Percentiles rank a stretch among this genome's conserved stretches.
Conservation (phyloP, 2,888 invertebrate species). For the Drosophila gaucha region DNA sequence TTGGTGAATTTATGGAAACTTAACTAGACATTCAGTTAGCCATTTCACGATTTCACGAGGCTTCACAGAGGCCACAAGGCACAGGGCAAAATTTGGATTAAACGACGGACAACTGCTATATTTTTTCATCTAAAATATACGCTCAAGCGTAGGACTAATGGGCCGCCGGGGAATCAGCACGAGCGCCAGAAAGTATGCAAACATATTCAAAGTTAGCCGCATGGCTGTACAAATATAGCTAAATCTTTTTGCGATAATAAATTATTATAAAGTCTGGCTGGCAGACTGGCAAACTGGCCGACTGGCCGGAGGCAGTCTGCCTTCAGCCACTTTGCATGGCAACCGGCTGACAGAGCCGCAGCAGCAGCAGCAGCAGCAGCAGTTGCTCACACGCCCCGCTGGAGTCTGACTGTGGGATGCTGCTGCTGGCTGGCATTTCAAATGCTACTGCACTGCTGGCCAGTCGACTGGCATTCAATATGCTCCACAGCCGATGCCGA, state of each 20-base stretch:
- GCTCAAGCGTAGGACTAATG: conserved; percentile 76
- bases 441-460: conserved; percentile 23
- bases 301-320: conserved; percentile 19
- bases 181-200: conserved; percentile 55
- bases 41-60: conserved; percentile 11
- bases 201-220: conserved; percentile 61
- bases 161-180: conserved; percentile 66
- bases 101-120: conserved; percentile 61
- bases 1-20: background rate
- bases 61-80: conserved; percentile 32
- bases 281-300: conserved; percentile 11
- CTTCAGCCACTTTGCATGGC: conserved; percentile 62
- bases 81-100: conserved; percentile 44
- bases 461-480: conserved; percentile 61
- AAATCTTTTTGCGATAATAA: conserved; percentile 76
- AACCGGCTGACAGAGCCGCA: conserved; percentile 33
- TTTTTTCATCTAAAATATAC: conserved; percentile 74
- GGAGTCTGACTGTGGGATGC: conserved; percentile 52
- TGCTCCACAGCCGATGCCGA: conserved; percentile 62
- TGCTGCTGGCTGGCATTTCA: conserved; percentile 1
- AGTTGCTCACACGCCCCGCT: conserved; percentile 76
- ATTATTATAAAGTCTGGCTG: conserved; percentile 80
- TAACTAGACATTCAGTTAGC: conserved; percentile 5
- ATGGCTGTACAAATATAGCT: conserved; percentile 55
- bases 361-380: conserved; percentile 36